Base-by-base conservation (phyloP, 2,888 invertebrate species). In the Sabatieria punctata region DNA sequence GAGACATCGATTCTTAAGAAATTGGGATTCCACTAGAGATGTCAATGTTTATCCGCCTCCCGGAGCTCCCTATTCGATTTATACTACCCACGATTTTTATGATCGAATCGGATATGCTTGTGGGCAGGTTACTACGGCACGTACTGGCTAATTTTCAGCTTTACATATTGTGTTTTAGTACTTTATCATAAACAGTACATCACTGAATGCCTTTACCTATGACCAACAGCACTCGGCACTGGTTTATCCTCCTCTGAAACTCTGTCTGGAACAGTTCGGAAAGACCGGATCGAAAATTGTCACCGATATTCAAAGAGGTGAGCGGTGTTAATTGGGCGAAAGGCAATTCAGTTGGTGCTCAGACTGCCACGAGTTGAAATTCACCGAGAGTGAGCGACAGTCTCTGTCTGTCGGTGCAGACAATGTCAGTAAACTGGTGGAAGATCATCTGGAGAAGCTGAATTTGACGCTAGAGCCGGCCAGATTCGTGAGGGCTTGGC, bases 21-120 rank as follows among this genome's bases (percentile, higher is more conserved):
- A 82, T 41, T 93, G 93, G 93, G 74, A 74, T 52, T 58, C 73
- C 6, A 59, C 61, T 19, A 74, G 80, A 52, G 88, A 89, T 68
- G 82, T 91, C 1, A 81, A 83, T 59, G 79, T 84, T 0, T 95
- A 93, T 69, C 95, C 95, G 1, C 91, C 93, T 0, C 78, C 82
- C 0, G 77, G 79, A 1, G 93, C 91, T 1, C 82, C 85, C 0
- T 73, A 88, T 54, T 89, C 93, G 1, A 71, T 93, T 2, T 95
- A 95, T 64, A 79, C 79, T 60, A 75, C 78, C 49, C 72, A 78
- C 4, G 81, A 84, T 40, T 85, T 93, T 64, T 85, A 76, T 57
- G 72, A 74, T 8, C 79, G 82, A 6, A 72, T 95, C 23, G 80
- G 93, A 67, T 83, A 77, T 72, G 86, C 88, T 1, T 73, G 82